These are phyloP conservation scores for Hydroisotoma schaefferi DNA, from an alignment of 2,888 invertebrate genomes.

Conservation along the genomic window DNA sequence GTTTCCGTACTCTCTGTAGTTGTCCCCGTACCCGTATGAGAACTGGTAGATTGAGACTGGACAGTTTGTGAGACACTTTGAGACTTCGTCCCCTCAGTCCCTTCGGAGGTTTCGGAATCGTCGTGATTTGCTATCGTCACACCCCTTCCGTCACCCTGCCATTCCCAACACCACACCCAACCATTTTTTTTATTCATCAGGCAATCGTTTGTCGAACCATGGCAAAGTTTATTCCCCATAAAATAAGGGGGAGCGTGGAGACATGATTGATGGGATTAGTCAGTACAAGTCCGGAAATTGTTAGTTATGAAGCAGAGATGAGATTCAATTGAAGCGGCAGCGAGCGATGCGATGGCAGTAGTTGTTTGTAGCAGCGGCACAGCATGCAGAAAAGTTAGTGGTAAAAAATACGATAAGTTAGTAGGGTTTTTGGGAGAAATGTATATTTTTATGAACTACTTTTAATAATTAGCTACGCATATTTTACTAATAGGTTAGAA, in stretches of 20 bases:
- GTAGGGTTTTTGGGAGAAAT: too few species aligned
- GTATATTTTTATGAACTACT: too few species aligned
- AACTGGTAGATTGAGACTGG: conserved; percentile 32
- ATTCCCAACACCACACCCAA: background rate
- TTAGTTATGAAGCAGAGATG: background rate
- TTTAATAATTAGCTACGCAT: too few species aligned
- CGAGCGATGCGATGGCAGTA: background rate
- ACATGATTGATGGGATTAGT: too few species aligned
- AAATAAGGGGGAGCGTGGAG: too few species aligned
- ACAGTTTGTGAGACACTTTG: conserved; percentile 38
- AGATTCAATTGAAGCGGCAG: background rate
- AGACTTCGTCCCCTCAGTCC: conserved; percentile 42
- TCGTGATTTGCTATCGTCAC: conserved; percentile 44
- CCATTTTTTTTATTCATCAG: background rate
- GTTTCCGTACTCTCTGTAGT: conserved; percentile 37
- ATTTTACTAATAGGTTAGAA: too few species aligned
- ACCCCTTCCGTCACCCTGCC: conserved; percentile 16
- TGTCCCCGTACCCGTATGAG: conserved; percentile 37
- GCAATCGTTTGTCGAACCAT: too few species aligned
- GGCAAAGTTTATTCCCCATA: too few species aligned
- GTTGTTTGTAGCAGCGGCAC: background rate
- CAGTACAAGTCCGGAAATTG: too few species aligned
- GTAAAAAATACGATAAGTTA: too few species aligned
- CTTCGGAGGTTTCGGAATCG: conserved; percentile 47
- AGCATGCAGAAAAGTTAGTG: background rate